Evolutionary conservation across 2,797 vertebrate genomes (phyloP), one percentile per base, ranked within the genome.

Genomic region (Rhinoraja longicauda): DNA sequence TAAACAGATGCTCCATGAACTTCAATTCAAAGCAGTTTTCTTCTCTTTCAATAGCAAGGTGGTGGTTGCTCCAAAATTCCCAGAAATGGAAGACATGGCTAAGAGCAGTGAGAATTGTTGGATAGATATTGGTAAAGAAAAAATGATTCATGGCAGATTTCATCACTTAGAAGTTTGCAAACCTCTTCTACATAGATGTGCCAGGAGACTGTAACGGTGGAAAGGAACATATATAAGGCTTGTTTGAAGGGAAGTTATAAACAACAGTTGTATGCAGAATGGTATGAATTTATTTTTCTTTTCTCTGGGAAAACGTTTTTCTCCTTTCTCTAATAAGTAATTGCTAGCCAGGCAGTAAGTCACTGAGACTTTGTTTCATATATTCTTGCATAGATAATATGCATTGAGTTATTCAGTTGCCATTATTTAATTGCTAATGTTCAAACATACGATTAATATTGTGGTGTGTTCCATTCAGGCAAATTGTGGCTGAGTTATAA

Each of bases 121-220:
- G 93, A 93, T 92, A 53, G 91, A 59, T 93, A 78, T 93, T 93
- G 93, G 93, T 95, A 94, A 94, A 86, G 82, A 77, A 93, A 70
- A 94, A 93, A 72, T 67, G 24, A 4, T 72, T 77, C 72, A 93
- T 93, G 92, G 92, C 75, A 94, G 92, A 93, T 95, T 95, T 95
- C 94, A 94, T 94, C 94, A 94, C 94, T 36, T 29, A 93, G 72
- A 79, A 93, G 81, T 93, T 93, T 93, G 62, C 94, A 94, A 95
- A 93, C 93, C 93, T 93, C 81, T 95, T 95, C 95, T 95, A 95
- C 94, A 96, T 92, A 94, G 93, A 93, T 94, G 90, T 92, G 90
- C 73, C 70, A 75, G 90, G 70, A 75, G 24, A 53, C 70, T 92
- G 90, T 7, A 92, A 75, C 75, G 72, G 92, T 70, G 2, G 26